Evolutionary conservation across 2,797 vertebrate species (phyloP).

Genomic region (Luscinia megarhynchos): DNA sequence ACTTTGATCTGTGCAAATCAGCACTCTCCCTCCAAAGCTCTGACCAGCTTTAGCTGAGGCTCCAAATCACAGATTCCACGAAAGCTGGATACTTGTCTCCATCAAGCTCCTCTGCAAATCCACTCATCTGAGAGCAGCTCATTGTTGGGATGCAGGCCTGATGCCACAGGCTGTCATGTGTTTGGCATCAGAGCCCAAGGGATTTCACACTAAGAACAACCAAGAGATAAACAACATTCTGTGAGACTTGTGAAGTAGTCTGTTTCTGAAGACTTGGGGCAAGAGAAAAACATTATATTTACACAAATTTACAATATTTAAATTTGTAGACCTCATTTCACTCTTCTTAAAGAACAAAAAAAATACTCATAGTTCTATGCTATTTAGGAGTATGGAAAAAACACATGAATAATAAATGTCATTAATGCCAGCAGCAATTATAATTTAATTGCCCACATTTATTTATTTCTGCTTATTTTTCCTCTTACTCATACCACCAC

Average conservation of each 20-base stretch:
- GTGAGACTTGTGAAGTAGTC: background rate
- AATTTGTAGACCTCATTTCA: background rate
- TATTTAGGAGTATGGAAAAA: background rate
- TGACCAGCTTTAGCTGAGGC: background rate
- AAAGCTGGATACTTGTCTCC: background rate
- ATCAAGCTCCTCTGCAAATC: background rate
- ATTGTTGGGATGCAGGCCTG: background rate
- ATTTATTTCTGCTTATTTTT: conserved; percentile 8
- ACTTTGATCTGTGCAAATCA: background rate
- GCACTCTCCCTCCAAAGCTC: background rate
- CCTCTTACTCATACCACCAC: background rate
- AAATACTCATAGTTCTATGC: background rate
- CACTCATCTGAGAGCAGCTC: background rate
- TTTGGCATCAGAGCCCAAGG: background rate
- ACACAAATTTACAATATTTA: background rate
- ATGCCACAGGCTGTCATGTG: background rate
- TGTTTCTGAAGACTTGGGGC: background rate
- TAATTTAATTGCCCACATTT: background rate
- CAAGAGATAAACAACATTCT: conserved; percentile 7
- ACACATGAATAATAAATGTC: background rate
- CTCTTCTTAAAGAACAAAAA: background rate
- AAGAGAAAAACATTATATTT: background rate
- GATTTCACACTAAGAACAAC: conserved; percentile 11
- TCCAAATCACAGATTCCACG: background rate
- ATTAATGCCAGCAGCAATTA: conserved; percentile 11